phyloP scores from a whole-genome alignment of 2,888 invertebrate species.

The Melieria picta region DNA sequence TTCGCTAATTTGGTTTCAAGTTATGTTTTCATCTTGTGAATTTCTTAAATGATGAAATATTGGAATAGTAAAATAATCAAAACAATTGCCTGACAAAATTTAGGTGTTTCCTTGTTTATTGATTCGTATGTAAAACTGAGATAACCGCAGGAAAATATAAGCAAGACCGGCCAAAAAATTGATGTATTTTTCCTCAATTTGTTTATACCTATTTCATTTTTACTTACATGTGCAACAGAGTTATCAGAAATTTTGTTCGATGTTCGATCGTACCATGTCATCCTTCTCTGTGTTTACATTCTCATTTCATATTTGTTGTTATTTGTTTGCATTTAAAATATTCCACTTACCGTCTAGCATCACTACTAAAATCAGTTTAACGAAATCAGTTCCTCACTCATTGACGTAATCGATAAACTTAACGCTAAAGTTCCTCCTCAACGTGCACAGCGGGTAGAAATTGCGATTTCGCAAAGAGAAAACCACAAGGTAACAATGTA shows the following conservation, averaged over 20 bases:
- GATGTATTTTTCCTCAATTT: neutral
- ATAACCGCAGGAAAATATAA: too few species aligned
- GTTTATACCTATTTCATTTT: neutral
- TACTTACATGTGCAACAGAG: too few species aligned
- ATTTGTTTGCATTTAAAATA: neutral
- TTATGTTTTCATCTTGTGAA: too few species aligned
- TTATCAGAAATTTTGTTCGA: too few species aligned
- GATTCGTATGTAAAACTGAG: too few species aligned
- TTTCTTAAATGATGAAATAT: too few species aligned
- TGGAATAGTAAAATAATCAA: too few species aligned
- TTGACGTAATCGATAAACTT: constrained; percentile 25
- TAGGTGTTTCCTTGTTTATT: too few species aligned
- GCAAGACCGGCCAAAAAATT: too few species aligned
- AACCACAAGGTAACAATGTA: constrained; percentile 30
- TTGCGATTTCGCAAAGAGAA: constrained; percentile 28
- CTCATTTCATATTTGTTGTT: neutral
- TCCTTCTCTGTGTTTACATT: neutral
- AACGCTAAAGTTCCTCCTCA: constrained; percentile 25
- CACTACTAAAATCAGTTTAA: constrained; percentile 10
- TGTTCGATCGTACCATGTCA: too few species aligned
- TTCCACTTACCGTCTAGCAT: constrained; percentile 5
- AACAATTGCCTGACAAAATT: too few species aligned
- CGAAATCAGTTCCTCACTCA: constrained; percentile 11
- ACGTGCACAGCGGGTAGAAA: constrained; percentile 27
- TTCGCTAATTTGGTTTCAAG: too few species aligned